Percentiles rank a stretch among this genome's conserved stretches.
These are phyloP conservation scores for Sebastes iracundus DNA, from an alignment of 2,797 vertebrate species.

Conservation along the genomic window DNA sequence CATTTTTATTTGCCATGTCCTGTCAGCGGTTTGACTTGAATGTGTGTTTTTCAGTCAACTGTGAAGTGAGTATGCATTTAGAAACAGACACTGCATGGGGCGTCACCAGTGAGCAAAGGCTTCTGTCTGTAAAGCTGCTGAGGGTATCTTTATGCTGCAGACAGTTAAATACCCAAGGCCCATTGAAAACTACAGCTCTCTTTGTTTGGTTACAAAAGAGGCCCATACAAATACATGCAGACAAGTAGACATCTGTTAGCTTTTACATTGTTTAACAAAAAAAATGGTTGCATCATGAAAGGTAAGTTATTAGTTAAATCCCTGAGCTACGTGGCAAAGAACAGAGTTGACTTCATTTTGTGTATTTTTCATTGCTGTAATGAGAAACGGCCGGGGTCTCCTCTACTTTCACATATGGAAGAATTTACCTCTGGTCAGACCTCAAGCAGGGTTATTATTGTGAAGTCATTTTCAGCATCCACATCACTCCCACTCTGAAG, in stretches of 20 bases:
- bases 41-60: not conserved
- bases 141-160: not conserved
- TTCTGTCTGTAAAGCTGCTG: not conserved
- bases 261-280: conserved; percentile 17
- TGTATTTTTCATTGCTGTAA: conserved; percentile 53
- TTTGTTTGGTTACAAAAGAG: conserved; percentile 13
- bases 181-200: conserved; percentile 4
- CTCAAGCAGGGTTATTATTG: conserved; percentile 38
- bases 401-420: conserved; percentile 62
- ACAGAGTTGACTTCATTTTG: conserved; percentile 22
- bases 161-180: not conserved
- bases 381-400: conserved; percentile 41
- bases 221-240: not conserved
- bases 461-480: conserved; percentile 29
- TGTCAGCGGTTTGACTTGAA: not conserved
- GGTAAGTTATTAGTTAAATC: conserved; percentile 21
- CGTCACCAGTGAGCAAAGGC: not conserved
- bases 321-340: conserved; percentile 36
- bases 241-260: conserved; percentile 32
- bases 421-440: conserved; percentile 56
- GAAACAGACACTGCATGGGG: not conserved
- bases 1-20: not conserved
- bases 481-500: not conserved
- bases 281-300: conserved; percentile 7
- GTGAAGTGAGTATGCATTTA: not conserved